Evolutionary conservation across 2,797 vertebrate species (phyloP), one percentile per base, ranked within the genome.

Genomic region (Antennarius maculatus): DNA sequence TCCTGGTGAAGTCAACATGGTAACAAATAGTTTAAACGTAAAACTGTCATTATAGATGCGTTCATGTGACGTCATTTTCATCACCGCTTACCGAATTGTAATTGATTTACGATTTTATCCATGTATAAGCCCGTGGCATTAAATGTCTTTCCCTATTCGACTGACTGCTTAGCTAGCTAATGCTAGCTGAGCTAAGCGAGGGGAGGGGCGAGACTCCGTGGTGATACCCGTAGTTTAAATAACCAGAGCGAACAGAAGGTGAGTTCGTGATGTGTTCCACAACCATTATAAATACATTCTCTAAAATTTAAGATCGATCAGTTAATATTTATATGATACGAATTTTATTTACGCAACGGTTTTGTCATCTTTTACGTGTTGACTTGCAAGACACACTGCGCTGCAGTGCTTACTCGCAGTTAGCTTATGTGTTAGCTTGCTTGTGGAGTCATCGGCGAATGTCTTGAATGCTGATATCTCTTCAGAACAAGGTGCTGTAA

Each of bases 241-340:
- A 34, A 49, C 29, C 16, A n/a, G 4, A 1, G 31, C 17, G 7
- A 0, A 5, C 18, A 49, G 57, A 28, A 14, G 67, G 77, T 83
- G 49, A 83, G 81, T 80, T 2, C 2, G 10, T 0, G 6, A 0
- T 2, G 15, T 34, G 28, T 14, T 50, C 13, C n/a, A 3, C 10
- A 2, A 1, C 1, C 2, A 0, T 1, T 3, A 0, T 11, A 0
- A 23, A n/a, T 2, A 0, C 7, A 4, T 42, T 41, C 23, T 15
- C 1, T 0, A 0, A 10, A 14, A 28, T 42, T 23, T 1, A 46
- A 46, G 7, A 15, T 46, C 15, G 7, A 15, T 46, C 15, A n/a
- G 1, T 14, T n/a, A 46, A 7, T 0, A 1, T 2, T 31, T 17
- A 4, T 49, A 1, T 13, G 1, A 0, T 3, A 5, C 27, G 11